phyloP scores from a whole-genome alignment of 2,888 invertebrate genomes.

The Drosophila nr. perissopoda region DNA sequence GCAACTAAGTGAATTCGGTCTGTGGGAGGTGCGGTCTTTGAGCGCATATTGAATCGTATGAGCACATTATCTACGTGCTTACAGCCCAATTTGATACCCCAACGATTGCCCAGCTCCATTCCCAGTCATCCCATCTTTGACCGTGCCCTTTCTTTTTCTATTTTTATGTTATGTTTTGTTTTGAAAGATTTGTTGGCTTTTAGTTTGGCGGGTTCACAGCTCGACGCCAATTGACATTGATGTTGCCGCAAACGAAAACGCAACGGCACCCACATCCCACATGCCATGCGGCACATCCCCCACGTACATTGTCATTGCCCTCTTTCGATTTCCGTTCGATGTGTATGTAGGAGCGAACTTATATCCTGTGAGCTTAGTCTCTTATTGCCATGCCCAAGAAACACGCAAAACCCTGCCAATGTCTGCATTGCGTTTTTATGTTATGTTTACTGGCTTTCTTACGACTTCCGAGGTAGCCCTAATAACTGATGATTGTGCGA shows the following conservation, averaged over 20 bases:
- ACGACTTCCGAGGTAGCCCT: constrained; percentile 73
- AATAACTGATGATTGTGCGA: constrained; percentile 81
- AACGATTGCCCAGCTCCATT: constrained; percentile 60
- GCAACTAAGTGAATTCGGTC: constrained; percentile 16
- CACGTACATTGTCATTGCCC: constrained; percentile 39
- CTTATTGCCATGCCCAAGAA: constrained; percentile 50
- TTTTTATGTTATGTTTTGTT: constrained; percentile 51
- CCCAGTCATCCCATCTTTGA: constrained; percentile 14
- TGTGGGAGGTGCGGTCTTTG: constrained; percentile 31
- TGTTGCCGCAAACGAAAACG: constrained; percentile 30
- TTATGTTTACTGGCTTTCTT: constrained; percentile 66
- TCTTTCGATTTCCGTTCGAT: constrained; percentile 72
- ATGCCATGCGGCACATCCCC: neutral
- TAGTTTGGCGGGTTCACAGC: constrained; percentile 56
- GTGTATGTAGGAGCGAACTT: constrained; percentile 47
- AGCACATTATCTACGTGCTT: constrained; percentile 82
- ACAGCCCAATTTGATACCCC: constrained; percentile 82
- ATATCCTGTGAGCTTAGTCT: constrained; percentile 70
- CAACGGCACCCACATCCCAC: constrained; percentile 5
- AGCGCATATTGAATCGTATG: constrained; percentile 69
- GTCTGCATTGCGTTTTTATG: constrained; percentile 55
- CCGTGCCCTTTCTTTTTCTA: constrained; percentile 26
- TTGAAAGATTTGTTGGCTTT: constrained; percentile 72
- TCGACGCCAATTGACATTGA: constrained; percentile 59
- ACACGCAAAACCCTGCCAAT: constrained; percentile 44